Base-by-base conservation (phyloP, 2,113 vertebrate genomes). In the Gallinago paraguaiae region DNA sequence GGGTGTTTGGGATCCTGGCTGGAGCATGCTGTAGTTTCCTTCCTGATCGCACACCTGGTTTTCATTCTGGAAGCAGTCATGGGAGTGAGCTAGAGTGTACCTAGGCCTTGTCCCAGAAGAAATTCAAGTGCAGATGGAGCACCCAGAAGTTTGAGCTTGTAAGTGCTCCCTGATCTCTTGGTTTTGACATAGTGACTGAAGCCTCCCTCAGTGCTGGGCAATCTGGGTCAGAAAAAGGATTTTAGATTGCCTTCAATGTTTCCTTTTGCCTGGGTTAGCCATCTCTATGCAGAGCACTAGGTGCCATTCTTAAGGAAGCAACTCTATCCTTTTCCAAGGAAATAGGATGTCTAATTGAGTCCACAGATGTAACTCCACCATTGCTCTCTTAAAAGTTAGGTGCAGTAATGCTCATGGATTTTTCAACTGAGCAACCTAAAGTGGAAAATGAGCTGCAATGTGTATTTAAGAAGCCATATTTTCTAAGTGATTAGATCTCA, bases 401-500 rank as follows among this genome's bases (percentile, higher is more conserved):
- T 31, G 18, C 46, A 28, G 43, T 31, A 75, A 54, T 10, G 45
- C 39, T 86, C 30, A 8, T 48, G 56, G 46, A 25, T 67, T 86
- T 92, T 92, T 92, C 51, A 81, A 22, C 28, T 30, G 64, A 92
- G 77, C 83, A 41, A 31, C 39, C n/a, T 86, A 1, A 82, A 86
- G 82, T 64, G 67, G 72, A 80, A 92, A 91, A 93, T 27, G n/a
- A 75, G 43, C 48, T 78, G 35, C 74, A 65, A 23, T 18, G 28
- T 64, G 46, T 48, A 30, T 88, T 93, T 89, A 11, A 83, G 77
- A 78, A 81, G 64, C 72, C 53, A 1, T 76, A 72, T 94, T 82
- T 95, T 92, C 30, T 43, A 69, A 82, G 77, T 78, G 83, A 91
- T 96, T 94, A 96, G 64, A 61, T 92, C 69, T 85, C 59, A 4